phyloP scores from a whole-genome alignment of 2,113 vertebrate genomes.

The Ellobius talpinus region DNA sequence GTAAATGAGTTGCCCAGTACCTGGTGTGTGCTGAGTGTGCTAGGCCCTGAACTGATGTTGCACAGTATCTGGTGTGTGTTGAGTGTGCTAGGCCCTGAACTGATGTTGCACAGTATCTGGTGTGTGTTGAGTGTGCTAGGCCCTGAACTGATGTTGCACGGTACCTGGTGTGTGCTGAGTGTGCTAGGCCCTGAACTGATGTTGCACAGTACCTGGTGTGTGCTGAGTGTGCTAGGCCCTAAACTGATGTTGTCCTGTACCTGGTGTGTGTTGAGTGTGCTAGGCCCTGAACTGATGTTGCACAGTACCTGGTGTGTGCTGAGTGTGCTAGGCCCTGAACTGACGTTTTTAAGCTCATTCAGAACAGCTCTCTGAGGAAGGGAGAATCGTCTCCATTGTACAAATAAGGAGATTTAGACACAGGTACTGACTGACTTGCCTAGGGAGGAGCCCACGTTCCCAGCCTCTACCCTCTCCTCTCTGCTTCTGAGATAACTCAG shows the following conservation, averaged over 20 bases:
- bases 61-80: background rate
- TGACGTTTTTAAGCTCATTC: background rate
- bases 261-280: background rate
- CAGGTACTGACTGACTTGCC: background rate
- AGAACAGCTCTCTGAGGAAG: background rate
- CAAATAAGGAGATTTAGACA: background rate
- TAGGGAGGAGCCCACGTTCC: background rate
- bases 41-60: background rate
- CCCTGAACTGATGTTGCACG: background rate
- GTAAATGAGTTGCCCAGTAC: background rate
- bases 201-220: background rate
- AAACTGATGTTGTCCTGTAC: background rate
- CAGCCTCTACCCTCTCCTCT: background rate
- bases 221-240: background rate
- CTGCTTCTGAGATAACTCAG: background rate
- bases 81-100: background rate
- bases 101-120: background rate
- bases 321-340: background rate
- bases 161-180: background rate
- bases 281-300: background rate
- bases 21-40: background rate
- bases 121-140: background rate
- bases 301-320: background rate
- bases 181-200: background rate
- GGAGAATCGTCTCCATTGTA: conserved; percentile 10